phyloP scores from a whole-genome alignment of 2,113 vertebrate genomes.

The Anoplopoma fimbria region DNA sequence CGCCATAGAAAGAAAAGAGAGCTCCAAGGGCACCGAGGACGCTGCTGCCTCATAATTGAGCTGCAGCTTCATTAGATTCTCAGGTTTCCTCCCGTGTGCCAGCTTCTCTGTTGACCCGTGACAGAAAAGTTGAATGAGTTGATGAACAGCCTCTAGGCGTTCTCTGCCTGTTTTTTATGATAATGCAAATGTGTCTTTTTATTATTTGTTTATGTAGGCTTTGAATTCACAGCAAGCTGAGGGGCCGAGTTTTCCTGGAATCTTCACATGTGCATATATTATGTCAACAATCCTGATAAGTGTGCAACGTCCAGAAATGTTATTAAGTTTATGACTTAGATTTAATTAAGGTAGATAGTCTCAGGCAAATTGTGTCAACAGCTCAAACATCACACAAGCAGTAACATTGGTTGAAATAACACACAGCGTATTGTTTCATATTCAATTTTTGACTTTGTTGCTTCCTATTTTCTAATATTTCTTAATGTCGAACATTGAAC shows the following conservation, averaged over 20 bases:
- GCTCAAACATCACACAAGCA: neutral
- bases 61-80: conserved; percentile 56
- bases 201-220: neutral
- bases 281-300: neutral
- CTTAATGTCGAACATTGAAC: neutral
- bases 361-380: neutral
- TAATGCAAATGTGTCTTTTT: neutral
- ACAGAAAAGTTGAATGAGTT: conserved; percentile 13
- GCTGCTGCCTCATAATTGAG: conserved; percentile 40
- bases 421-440: neutral
- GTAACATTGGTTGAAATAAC: neutral
- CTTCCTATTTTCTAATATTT: neutral
- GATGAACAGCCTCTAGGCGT: neutral
- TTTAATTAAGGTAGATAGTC: neutral
- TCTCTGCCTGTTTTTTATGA: neutral
- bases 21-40: conserved; percentile 61
- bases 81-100: conserved; percentile 64
- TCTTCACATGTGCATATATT: neutral
- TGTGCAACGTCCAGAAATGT: neutral
- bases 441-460: neutral
- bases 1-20: conserved; percentile 1
- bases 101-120: conserved; percentile 32
- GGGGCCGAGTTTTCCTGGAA: neutral
- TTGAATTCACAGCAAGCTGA: neutral
- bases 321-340: neutral